Conservation (phyloP, 2,113 vertebrate genomes). For the Megaptera novaeangliae region DNA sequence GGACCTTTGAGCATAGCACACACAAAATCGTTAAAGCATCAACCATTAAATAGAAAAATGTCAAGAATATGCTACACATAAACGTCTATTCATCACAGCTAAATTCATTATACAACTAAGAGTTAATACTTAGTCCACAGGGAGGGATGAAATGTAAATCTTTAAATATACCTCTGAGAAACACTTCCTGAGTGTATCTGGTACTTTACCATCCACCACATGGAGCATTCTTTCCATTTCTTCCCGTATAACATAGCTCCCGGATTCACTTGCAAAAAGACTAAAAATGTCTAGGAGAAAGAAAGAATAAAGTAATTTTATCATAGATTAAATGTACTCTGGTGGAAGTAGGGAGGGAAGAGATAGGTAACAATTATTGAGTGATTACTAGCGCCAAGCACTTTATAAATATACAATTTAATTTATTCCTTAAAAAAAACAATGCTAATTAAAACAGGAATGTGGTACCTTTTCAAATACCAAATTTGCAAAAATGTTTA, state of each 20-base stretch:
- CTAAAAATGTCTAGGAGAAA: slow-evolving; percentile 94
- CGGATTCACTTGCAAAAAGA: slow-evolving; percentile 95
- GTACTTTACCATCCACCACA: slow-evolving; percentile 94
- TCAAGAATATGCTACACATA: background rate
- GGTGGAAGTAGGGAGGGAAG: background rate
- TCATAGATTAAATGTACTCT: background rate
- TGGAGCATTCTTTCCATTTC: slow-evolving; percentile 96
- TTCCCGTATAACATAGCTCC: slow-evolving; percentile 92
- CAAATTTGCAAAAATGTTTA: slow-evolving; percentile 29
- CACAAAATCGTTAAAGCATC: background rate
- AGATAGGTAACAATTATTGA: slow-evolving; percentile 3
- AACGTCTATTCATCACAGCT: background rate
- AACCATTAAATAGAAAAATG: slow-evolving; percentile 11
- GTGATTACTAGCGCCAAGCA: background rate
- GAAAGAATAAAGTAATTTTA: slow-evolving; percentile 48
- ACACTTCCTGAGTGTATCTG: slow-evolving; percentile 92
- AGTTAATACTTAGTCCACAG: background rate
- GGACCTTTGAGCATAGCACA: background rate
- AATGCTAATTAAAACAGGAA: slow-evolving; percentile 39
- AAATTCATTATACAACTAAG: background rate
- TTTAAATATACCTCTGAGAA: slow-evolving; percentile 90
- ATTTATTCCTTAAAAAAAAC: slow-evolving; percentile 32
- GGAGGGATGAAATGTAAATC: slow-evolving; percentile 5
- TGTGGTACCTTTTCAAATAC: background rate
- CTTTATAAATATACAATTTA: background rate